Evolutionary conservation across 2,797 vertebrate genomes (phyloP).

Genomic region (Pangasius mekongensis): DNA sequence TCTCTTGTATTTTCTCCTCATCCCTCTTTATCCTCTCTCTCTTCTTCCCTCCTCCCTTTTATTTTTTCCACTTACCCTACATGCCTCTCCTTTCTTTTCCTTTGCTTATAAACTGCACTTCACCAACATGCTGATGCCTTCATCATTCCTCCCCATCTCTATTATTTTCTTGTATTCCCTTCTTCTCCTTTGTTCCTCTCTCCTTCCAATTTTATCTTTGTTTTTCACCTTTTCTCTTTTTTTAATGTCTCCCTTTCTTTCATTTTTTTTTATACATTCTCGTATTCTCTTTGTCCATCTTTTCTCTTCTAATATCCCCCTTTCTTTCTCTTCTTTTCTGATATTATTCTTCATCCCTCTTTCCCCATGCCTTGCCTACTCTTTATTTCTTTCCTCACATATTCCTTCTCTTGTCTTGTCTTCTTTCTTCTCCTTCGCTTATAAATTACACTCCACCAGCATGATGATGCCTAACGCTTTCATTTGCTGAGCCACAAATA

Average conservation of each 20-base stretch:
- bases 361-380: not conserved
- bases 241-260: not conserved
- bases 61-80: not conserved
- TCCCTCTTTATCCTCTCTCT: not conserved
- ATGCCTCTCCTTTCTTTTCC: not conserved
- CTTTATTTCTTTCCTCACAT: not conserved
- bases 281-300: not conserved
- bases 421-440: not conserved
- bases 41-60: not conserved
- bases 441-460: not conserved
- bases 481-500: slow-evolving; percentile 20
- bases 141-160: not conserved
- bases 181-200: not conserved
- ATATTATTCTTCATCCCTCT: not conserved
- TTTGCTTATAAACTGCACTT: not conserved
- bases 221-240: not conserved
- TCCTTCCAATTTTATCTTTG: not conserved
- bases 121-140: not conserved
- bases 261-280: too few relatives aligned
- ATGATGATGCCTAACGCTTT: not conserved
- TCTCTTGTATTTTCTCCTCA: not conserved
- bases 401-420: not conserved
- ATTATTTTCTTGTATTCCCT: not conserved
- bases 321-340: not conserved
- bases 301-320: too few relatives aligned